phyloP scores from a whole-genome alignment of 2,888 invertebrate species.

The Trachelus iudaicus region DNA sequence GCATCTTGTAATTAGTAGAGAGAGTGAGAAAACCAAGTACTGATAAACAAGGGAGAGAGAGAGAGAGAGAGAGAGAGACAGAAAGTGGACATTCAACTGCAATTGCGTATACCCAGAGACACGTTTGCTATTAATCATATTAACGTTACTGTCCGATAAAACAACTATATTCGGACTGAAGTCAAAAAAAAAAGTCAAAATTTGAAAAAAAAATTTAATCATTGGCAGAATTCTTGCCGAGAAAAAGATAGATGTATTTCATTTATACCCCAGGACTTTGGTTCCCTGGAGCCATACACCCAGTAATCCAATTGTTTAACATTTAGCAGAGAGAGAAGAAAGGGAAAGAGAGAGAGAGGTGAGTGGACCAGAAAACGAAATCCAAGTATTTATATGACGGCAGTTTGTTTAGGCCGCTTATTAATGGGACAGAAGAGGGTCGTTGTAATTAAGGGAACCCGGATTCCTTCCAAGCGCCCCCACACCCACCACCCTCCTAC shows the following conservation, averaged over 20 bases:
- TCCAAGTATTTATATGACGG: slow-evolving; percentile 59
- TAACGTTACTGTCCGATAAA: slow-evolving; percentile 59
- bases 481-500: not conserved
- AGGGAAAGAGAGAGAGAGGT: slow-evolving; percentile 20
- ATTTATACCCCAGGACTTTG: no score
- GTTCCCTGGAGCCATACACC: no score
- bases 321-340: not conserved
- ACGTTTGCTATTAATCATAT: slow-evolving; percentile 59
- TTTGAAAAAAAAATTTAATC: slow-evolving; percentile 59
- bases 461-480: slow-evolving; percentile 40
- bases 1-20: no score
- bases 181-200: slow-evolving; percentile 32
- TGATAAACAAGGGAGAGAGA: no score
- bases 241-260: not conserved
- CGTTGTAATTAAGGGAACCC: slow-evolving; percentile 56
- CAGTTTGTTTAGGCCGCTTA: slow-evolving; percentile 60
- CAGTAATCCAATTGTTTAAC: no score
- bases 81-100: no score
- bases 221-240: slow-evolving; percentile 38
- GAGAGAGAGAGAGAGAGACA: no score
- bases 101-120: slow-evolving; percentile 35
- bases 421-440: slow-evolving; percentile 57
- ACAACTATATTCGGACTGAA: slow-evolving; percentile 46
- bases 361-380: slow-evolving; percentile 35
- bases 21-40: no score